Evolutionary conservation across 2,888 invertebrate genomes (phyloP), one percentile per base, ranked within the genome.

Genomic region (Brachyptera putata): DNA sequence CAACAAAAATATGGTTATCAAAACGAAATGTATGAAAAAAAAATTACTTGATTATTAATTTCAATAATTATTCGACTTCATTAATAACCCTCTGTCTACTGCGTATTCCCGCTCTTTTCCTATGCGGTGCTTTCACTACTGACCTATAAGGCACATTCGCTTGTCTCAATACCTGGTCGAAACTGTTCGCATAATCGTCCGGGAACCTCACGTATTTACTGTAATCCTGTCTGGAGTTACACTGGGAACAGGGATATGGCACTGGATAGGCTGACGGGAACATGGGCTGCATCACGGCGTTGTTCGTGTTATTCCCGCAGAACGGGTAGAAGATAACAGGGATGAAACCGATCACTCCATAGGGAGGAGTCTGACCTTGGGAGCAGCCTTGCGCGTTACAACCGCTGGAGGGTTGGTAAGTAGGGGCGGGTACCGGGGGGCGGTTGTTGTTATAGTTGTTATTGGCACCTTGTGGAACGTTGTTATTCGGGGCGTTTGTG

Each of bases 281-380:
- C 69, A 80, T 80, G 61, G 80, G 77, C 66, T 80, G 79, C 55
- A 60, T 25, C 36, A 66, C 67, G 30, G 67, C 67, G 46, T 69
- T 68, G 0, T 66, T 65, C 7, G 60, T 64, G 56, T 76, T 77
- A 24, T 82, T 83, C 1, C 84, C 84, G 68, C 85, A 85, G 69
- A 81, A 82, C 1, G 87, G 87, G 66, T 85, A 79, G 68, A 87
- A 86, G 16, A 87, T 79, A 2, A 87, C 85, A 0, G 87, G 87
- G 66, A 87, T 79, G 66, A 83, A 86, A 50, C 86, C 87, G 49
- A 87, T 80, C 13, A 84, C 78, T 5, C 84, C 85, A 68, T 82
- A 81, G 0, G 84, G 79, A 3, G 78, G 73, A 48, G 67, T 55
- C 5, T 21, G 14, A 1, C 46, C 48, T 4, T 26, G 37, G 1